Evolutionary conservation across 2,113 vertebrate genomes (phyloP), one percentile per base, ranked within the genome.

Genomic region (Jaculus jaculus): DNA sequence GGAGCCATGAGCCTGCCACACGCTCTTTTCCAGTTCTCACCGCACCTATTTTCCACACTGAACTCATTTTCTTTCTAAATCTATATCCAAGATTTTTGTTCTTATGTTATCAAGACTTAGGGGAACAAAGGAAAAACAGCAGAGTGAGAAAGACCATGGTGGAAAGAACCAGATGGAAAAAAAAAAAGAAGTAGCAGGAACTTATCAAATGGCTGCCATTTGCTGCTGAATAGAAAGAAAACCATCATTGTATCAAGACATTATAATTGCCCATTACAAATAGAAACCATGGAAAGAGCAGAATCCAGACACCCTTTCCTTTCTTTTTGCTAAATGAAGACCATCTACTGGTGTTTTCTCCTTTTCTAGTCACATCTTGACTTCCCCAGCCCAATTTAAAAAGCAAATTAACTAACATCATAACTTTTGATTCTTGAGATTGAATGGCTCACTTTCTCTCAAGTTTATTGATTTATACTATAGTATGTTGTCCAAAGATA

Each of bases 21-120:
- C 90, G 26, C 97, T 95, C 73, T 80, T 66, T 92, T 86, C 79
- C 2, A 95, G 91, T 37, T 9, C 66, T 72, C 94, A 86, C 89
- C 18, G 5, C 61, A 90, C 30, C 0, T 77, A 61, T 68, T 96
- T 79, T 63, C 94, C 93, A 95, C 84, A 94, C 37, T 97, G 91
- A 97, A 96, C 87, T 96, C 17, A 96, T 97, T 98, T 97, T 97
- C 73, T 96, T 92, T 93, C 92, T 75, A 74, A 97, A 78, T 74
- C 96, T 92, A 81, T 75, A 90, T 95, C 87, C 63, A 81, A 21
- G 90, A 93, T 94, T 71, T 42, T 3, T 68, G 58, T 4, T 63
- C 30, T 79, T 87, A 39, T 95, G 92, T 95, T 97, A 94, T 95
- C 95, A 79, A 93, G 71, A 81, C 75, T 94, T 80, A 24, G 1